Evolutionary conservation across 2,113 vertebrate species (phyloP).

Genomic region (Mesitornis unicolor): DNA sequence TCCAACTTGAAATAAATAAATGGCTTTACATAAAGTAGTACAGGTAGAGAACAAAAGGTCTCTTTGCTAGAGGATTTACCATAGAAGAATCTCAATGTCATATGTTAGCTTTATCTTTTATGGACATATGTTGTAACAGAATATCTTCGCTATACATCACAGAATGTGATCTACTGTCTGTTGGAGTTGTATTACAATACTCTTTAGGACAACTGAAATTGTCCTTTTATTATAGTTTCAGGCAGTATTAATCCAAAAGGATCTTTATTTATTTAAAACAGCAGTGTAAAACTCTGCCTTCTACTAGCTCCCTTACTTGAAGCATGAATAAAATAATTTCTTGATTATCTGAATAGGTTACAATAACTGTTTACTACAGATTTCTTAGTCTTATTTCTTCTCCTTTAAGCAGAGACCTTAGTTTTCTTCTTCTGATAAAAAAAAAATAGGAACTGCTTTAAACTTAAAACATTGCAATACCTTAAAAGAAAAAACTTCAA

Average conservation of each 20-base stretch:
- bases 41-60: not conserved
- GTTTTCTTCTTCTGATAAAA: not conserved
- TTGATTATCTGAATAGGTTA: not conserved
- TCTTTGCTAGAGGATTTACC: not conserved
- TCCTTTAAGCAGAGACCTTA: not conserved
- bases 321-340: not conserved
- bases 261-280: not conserved
- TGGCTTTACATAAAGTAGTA: not conserved
- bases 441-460: not conserved
- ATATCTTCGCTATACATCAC: not conserved
- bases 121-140: not conserved
- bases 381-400: not conserved
- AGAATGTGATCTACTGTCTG: not conserved
- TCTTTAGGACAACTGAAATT: not conserved
- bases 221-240: not conserved
- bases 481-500: not conserved
- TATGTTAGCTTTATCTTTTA: not conserved
- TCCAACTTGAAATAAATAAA: not conserved
- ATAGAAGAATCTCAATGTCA: not conserved
- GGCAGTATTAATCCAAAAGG: not conserved
- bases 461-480: not conserved
- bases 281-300: not conserved
- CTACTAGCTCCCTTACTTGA: not conserved
- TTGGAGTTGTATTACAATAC: not conserved
- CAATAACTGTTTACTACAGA: not conserved